Evolutionary conservation across 2,888 invertebrate species (phyloP), one percentile per base, ranked within the genome.

Genomic region (Andrena fulva): DNA sequence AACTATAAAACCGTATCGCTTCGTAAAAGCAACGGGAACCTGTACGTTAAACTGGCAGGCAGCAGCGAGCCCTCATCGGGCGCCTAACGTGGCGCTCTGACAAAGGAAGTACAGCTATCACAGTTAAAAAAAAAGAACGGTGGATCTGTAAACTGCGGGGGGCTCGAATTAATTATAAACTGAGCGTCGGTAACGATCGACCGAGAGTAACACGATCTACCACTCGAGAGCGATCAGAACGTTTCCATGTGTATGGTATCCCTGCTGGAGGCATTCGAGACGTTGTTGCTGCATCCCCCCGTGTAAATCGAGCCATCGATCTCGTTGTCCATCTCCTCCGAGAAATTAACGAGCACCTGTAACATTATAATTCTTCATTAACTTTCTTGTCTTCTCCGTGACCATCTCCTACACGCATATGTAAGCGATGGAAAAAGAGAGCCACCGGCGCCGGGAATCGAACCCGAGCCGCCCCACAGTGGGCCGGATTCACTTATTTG

Each of bases 271-370:
- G 86, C 79, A 59, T 89, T 91, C 6, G 89, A 80, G 24, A 88
- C 75, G 63, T 88, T 91, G 62, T 88, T 84, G 56, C 87, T 83
- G 68, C 82, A 84, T 66, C 77, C 83, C 31, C 88, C 87, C 54
- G 79, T 86, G 60, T 80, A 87, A 50, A 80, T 81, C 7, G 76
- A 52, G 3, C 74, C 77, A 20, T 91, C 90, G 60, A 54, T 54
- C 29, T 91, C 92, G 74, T 89, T 90, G 59, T 92, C 92, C 60
- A 88, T 69, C 77, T 92, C 91, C 60, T 92, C 92, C 31, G 93
- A 92, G 82, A 93, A 93, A 79, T 90, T 92, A 20, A 93, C 92
- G 70, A 93, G 86, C 48, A 93, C 93, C 93, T 93, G 89, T 4
- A 85, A 84, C 59, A 76, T 27, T 31, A 1, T 56, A 59, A 69